These are phyloP conservation scores for Ametastegia equiseti DNA, from an alignment of 2,888 invertebrate genomes.

Conservation along the genomic window DNA sequence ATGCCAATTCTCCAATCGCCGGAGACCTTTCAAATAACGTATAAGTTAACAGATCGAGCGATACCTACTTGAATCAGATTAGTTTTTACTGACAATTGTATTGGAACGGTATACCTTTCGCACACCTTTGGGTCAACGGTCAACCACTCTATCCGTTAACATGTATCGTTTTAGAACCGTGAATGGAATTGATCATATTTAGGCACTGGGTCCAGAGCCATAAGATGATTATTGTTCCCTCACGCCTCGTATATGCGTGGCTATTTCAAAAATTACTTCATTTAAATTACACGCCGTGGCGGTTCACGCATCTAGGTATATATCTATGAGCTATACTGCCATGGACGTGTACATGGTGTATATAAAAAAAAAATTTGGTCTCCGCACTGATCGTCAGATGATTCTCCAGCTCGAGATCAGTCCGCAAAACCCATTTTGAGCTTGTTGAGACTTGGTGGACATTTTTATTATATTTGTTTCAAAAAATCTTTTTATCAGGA, in stretches of 20 bases:
- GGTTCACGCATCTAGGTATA: not conserved
- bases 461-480: no score
- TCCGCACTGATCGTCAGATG: no score
- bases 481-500: no score
- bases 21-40: conserved; percentile 14
- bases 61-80: conserved; percentile 18
- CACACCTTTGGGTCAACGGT: not conserved
- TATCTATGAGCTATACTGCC: not conserved
- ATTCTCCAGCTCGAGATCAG: no score
- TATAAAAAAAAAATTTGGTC: not conserved
- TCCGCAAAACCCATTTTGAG: no score
- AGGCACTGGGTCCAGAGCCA: not conserved
- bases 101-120: conserved; percentile 1
- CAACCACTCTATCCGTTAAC: not conserved
- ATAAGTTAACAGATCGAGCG: conserved; percentile 29
- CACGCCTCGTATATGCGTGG: not conserved
- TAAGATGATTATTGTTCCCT: not conserved
- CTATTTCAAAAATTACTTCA: conserved; percentile 4
- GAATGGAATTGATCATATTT: not conserved
- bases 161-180: not conserved
- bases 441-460: no score
- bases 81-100: not conserved
- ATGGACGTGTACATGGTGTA: not conserved
- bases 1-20: not conserved
- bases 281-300: not conserved